phyloP scores from a whole-genome alignment of 1,140 invertebrate genomes.

The Aphaenogaster rudis region DNA sequence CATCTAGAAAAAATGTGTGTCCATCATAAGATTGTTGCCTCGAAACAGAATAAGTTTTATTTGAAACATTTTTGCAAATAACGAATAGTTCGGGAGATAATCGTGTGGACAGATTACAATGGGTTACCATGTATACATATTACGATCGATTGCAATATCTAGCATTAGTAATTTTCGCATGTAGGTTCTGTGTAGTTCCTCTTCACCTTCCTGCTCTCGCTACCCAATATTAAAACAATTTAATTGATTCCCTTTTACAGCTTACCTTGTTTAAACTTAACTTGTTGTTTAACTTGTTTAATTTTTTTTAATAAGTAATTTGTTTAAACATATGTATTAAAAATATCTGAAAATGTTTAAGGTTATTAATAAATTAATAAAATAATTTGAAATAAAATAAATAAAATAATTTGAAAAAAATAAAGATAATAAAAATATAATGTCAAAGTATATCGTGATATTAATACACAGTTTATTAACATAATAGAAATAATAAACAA shows the following conservation, averaged over 20 bases:
- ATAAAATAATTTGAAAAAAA: not conserved
- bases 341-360: not conserved
- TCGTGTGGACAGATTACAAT: no score
- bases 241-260: no score
- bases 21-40: no score
- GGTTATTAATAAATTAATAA: not conserved
- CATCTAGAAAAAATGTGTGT: no score
- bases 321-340: no score
- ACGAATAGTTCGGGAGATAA: no score
- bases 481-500: not conserved
- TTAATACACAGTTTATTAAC: not conserved
- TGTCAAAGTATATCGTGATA: not conserved
- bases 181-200: not conserved
- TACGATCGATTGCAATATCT: not conserved
- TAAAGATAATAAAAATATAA: not conserved
- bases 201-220: not conserved
- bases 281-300: no score
- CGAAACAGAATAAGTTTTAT: no score
- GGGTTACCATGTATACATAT: no score
- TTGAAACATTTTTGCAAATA: no score
- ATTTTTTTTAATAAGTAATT: no score
- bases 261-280: no score
- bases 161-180: not conserved
- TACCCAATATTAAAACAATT: not conserved
- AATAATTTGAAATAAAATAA: not conserved